Evolutionary conservation across 2,888 invertebrate species (phyloP).

Genomic region (Nemotelus nigrinus): DNA sequence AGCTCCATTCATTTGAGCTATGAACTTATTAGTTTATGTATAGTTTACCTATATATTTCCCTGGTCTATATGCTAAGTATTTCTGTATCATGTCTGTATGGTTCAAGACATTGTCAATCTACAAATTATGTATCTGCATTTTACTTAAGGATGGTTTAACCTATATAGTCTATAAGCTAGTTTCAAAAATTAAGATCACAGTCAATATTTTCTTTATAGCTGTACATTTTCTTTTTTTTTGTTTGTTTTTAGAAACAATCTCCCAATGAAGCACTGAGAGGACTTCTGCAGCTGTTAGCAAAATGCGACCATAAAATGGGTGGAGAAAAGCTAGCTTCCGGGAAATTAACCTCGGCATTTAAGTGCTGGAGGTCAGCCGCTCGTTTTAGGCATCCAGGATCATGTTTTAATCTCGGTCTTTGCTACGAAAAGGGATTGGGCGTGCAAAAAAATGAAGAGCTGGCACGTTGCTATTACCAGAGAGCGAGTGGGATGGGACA

Average conservation of each 20-base stretch:
- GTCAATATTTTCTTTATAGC: neutral
- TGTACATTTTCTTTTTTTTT: neutral
- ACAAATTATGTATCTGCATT: too few species aligned
- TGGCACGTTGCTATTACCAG: neutral
- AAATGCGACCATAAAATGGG: neutral
- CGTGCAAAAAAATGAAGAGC: neutral
- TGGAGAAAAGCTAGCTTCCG: neutral
- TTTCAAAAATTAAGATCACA: too few species aligned
- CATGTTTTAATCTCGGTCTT: slow-evolving; percentile 7
- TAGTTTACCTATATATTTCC: too few species aligned
- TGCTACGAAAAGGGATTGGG: slow-evolving; percentile 16
- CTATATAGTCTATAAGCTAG: too few species aligned
- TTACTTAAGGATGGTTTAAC: too few species aligned
- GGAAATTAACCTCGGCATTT: neutral
- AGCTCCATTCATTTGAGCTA: too few species aligned
- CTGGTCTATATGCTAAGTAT: too few species aligned
- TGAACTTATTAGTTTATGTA: too few species aligned
- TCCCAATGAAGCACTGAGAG: too few species aligned
- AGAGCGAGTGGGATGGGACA: neutral
- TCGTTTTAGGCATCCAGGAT: neutral
- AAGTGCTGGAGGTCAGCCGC: neutral
- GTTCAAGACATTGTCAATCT: too few species aligned
- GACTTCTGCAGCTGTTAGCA: neutral
- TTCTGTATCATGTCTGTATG: too few species aligned
- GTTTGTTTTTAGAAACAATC: neutral